These are phyloP conservation scores for Catharus fuscescens DNA, from an alignment of 2,113 vertebrate species.

Conservation along the genomic window DNA sequence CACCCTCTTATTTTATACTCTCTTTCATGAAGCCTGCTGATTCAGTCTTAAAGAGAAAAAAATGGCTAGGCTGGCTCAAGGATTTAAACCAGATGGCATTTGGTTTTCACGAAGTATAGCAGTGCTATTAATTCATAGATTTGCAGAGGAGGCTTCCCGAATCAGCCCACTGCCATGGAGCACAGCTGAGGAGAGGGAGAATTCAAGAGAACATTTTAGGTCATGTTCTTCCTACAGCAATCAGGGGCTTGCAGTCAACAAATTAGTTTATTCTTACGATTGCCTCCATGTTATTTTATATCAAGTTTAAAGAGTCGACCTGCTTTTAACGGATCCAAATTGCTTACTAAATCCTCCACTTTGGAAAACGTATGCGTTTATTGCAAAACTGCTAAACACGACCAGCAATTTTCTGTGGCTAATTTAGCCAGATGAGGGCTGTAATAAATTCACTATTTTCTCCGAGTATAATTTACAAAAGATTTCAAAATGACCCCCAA, in stretches of 20 bases:
- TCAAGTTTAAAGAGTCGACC: slow-evolving; percentile 38
- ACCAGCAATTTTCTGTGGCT: slow-evolving; percentile 72
- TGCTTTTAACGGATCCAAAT: slow-evolving; percentile 23
- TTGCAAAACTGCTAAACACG: slow-evolving; percentile 62
- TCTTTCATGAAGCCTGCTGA: slow-evolving; percentile 17
- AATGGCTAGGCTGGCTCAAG: slow-evolving; percentile 27
- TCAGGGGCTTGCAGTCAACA: slow-evolving; percentile 24
- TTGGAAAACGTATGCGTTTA: slow-evolving; percentile 33
- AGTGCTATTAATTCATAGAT: slow-evolving; percentile 47
- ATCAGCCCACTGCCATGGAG: background rate
- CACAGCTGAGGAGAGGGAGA: background rate
- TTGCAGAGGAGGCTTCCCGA: background rate
- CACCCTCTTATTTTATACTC: slow-evolving; percentile 29
- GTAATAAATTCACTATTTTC: slow-evolving; percentile 72
- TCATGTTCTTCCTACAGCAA: slow-evolving; percentile 32
- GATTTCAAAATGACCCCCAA: slow-evolving; percentile 69
- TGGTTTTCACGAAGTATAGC: slow-evolving; percentile 60
- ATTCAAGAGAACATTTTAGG: slow-evolving; percentile 23
- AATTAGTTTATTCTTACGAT: slow-evolving; percentile 52
- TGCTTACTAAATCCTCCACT: slow-evolving; percentile 49
- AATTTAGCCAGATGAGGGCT: slow-evolving; percentile 63
- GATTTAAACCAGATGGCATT: slow-evolving; percentile 67
- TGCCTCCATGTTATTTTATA: slow-evolving; percentile 35
- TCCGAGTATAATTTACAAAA: slow-evolving; percentile 59
- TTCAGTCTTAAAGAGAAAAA: slow-evolving; percentile 43